Evolutionary conservation across 2,888 invertebrate genomes (phyloP).

Genomic region (Drosophila algonquin): DNA sequence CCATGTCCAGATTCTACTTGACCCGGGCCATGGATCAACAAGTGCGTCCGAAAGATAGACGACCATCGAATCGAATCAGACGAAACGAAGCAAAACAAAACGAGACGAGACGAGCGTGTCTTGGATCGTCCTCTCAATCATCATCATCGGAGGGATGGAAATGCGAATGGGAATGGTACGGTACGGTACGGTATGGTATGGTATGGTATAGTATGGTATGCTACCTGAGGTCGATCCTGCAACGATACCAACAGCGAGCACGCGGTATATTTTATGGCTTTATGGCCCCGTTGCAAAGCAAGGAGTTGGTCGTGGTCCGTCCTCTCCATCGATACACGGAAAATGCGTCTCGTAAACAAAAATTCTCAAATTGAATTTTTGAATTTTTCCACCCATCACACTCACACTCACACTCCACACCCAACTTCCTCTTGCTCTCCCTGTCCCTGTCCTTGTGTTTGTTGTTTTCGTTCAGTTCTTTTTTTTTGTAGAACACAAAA

Average conservation of each 20-base stretch:
- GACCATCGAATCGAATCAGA: not conserved
- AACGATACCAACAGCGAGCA: slow-evolving; percentile 17
- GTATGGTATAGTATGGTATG: not conserved
- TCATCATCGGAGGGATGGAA: slow-evolving; percentile 27
- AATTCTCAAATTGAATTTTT: slow-evolving; percentile 12
- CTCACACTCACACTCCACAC: not conserved
- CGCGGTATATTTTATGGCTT: slow-evolving; percentile 41
- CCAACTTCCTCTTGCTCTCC: too few species aligned
- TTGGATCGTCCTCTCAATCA: slow-evolving; percentile 14
- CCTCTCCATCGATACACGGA: slow-evolving; percentile 46
- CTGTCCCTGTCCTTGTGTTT: too few species aligned
- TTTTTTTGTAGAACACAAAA: slow-evolving; percentile 2
- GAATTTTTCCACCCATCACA: slow-evolving; percentile 19
- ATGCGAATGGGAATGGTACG: not conserved
- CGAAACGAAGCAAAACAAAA: not conserved
- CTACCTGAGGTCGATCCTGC: not conserved
- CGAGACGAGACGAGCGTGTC: not conserved
- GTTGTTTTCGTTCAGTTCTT: not conserved
- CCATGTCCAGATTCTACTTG: slow-evolving; percentile 50
- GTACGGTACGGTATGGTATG: too few species aligned
- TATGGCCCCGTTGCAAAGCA: slow-evolving; percentile 28
- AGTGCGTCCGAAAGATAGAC: slow-evolving; percentile 35
- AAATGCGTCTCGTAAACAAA: slow-evolving; percentile 74
- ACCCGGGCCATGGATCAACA: slow-evolving; percentile 59
- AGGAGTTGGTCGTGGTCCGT: slow-evolving; percentile 46